A percentile compares a stretch with the other conserved stretches of the same genome.
Conservation (phyloP, 1,140 invertebrate species). For the Nylanderia fulva region DNA sequence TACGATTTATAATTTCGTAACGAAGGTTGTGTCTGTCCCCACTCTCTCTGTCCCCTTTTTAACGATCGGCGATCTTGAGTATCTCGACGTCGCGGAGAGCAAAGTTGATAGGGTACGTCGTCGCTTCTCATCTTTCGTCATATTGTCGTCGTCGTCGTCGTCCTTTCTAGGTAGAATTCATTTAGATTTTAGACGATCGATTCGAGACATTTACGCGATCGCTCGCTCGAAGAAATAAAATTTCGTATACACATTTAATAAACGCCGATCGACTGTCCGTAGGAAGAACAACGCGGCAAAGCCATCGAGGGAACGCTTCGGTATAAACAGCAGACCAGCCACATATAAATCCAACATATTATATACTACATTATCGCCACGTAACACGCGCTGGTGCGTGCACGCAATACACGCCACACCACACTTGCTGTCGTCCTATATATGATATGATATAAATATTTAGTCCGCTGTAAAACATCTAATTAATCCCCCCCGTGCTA, state of each 20-base stretch:
- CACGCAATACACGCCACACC: conserved; percentile 44
- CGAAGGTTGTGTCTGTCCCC: conserved; percentile 82
- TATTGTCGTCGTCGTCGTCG: conserved; percentile 61
- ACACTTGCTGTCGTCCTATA: conserved; percentile 75
- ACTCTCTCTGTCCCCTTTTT: conserved; percentile 28
- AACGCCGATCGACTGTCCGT: conserved; percentile 69
- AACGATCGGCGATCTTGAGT: conserved; percentile 68
- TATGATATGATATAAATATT: conserved; percentile 68
- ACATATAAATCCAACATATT: conserved; percentile 14
- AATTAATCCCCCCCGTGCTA: conserved; percentile 72
- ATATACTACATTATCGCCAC: conserved; percentile 53
- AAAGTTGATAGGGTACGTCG: conserved; percentile 55
- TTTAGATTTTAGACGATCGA: conserved; percentile 41
- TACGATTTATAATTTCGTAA: conserved; percentile 83
- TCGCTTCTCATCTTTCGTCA: conserved; percentile 53
- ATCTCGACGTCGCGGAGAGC: conserved; percentile 76
- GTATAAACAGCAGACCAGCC: conserved; percentile 46
- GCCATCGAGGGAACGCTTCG: conserved; percentile 53
- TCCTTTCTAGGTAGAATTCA: conserved; percentile 41
- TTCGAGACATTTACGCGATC: neutral
- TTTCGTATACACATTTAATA: conserved; percentile 27
- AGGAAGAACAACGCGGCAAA: conserved; percentile 69
- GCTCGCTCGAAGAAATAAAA: conserved; percentile 15
- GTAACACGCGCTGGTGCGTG: conserved; percentile 62
- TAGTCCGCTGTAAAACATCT: conserved; percentile 75